Conservation (phyloP, 2,113 vertebrate genomes). For the Turdus rufiventris region DNA sequence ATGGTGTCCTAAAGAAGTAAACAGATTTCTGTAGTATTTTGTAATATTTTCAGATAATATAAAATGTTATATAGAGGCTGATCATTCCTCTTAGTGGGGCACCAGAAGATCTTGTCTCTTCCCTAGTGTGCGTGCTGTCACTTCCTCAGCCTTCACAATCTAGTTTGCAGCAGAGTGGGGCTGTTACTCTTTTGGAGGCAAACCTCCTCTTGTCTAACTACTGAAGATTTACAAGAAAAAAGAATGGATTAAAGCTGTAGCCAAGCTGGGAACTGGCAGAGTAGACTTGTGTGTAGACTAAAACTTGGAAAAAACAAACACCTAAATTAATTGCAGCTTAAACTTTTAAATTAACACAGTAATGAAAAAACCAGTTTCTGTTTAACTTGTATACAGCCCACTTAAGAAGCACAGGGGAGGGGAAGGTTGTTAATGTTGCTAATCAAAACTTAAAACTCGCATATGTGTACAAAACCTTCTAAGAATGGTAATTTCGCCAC, state of each 20-base stretch:
- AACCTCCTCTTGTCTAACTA: not conserved
- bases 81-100: not conserved
- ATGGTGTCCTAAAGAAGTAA: constrained; percentile 23
- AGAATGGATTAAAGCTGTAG: not conserved
- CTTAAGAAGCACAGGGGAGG: not conserved
- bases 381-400: not conserved
- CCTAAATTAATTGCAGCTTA: not conserved
- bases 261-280: not conserved
- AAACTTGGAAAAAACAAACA: not conserved
- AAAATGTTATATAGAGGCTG: not conserved
- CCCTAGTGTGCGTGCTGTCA: not conserved
- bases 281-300: not conserved
- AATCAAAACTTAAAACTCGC: not conserved
- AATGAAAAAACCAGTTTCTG: not conserved
- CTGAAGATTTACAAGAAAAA: not conserved
- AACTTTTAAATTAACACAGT: not conserved
- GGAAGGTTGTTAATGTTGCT: not conserved
- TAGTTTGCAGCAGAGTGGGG: not conserved
- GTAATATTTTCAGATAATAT: not conserved
- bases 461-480: not conserved
- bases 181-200: not conserved
- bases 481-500: not conserved
- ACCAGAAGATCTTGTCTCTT: not conserved
- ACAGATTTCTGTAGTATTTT: constrained; percentile 31
- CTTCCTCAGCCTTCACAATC: not conserved